Conservation (phyloP, 2,113 vertebrate species). For the Crotalus helleri region DNA sequence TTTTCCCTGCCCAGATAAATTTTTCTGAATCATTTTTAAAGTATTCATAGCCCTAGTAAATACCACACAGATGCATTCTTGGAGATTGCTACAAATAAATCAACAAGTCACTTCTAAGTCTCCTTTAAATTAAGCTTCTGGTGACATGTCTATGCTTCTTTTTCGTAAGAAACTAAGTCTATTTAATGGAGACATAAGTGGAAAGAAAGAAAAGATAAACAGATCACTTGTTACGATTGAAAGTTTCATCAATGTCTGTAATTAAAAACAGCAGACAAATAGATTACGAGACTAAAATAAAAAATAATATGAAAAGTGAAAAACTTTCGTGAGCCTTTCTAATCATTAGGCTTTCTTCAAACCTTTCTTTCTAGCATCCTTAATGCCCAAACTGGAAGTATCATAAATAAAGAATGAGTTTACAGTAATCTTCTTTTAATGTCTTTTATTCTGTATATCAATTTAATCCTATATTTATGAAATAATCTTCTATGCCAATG, state of each 20-base stretch:
- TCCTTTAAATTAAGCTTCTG: too few relatives aligned
- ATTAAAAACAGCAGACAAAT: slow-evolving; percentile 1
- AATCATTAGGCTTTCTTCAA: slow-evolving; percentile 32
- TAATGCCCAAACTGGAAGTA: slow-evolving; percentile 22
- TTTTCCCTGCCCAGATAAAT: too few relatives aligned
- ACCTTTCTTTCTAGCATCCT: slow-evolving; percentile 36
- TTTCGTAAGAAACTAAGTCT: too few relatives aligned
- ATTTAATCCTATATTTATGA: background rate
- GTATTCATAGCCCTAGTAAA: background rate
- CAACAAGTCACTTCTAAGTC: too few relatives aligned
- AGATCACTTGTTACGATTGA: background rate
- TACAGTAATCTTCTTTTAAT: background rate
- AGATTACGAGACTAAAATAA: background rate
- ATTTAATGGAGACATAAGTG: too few relatives aligned
- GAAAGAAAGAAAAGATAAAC: too few relatives aligned
- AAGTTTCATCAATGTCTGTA: background rate
- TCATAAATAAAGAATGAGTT: background rate
- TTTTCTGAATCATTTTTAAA: too few relatives aligned
- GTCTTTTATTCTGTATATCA: background rate
- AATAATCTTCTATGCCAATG: background rate
- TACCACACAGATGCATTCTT: background rate
- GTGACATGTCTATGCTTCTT: too few relatives aligned
- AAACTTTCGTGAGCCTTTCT: slow-evolving; percentile 14
- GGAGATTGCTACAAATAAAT: background rate
- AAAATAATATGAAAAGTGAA: slow-evolving; percentile 40